Evolutionary conservation across 2,113 vertebrate species (phyloP).

Genomic region (Coreoperca whiteheadi): DNA sequence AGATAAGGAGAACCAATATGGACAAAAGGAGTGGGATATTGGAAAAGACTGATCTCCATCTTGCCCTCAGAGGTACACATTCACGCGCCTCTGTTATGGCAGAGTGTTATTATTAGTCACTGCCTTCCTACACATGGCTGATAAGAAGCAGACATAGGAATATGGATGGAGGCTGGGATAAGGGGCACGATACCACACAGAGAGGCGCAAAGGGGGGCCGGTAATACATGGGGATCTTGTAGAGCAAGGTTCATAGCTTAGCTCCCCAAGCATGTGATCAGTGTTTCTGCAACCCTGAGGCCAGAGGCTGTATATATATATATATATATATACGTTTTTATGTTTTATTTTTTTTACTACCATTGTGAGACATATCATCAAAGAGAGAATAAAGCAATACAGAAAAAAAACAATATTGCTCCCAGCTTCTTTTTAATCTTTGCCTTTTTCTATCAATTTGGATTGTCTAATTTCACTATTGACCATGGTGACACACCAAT

Average conservation of each 20-base stretch:
- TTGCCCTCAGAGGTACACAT: slow-evolving; percentile 27
- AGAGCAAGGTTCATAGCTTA: slow-evolving; percentile 41
- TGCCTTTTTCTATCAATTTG: not conserved
- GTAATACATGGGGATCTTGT: not conserved
- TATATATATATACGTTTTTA: no score
- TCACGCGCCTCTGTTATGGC: slow-evolving; percentile 13
- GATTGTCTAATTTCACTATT: not conserved
- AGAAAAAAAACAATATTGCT: not conserved
- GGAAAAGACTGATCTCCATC: slow-evolving; percentile 35
- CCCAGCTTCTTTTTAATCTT: no score
- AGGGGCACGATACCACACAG: slow-evolving; percentile 12
- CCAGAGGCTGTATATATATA: no score
- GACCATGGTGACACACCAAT: not conserved
- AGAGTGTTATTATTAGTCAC: slow-evolving; percentile 39
- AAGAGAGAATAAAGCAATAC: not conserved
- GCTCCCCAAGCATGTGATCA: slow-evolving; percentile 29
- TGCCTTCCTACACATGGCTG: slow-evolving; percentile 28
- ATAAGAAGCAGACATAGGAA: slow-evolving; percentile 27
- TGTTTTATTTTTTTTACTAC: no score
- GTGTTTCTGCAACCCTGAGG: slow-evolving; percentile 17
- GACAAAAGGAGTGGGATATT: slow-evolving; percentile 54
- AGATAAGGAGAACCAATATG: slow-evolving; percentile 48
- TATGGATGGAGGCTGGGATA: not conserved
- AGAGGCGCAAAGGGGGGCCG: slow-evolving; percentile 9
- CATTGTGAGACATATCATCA: not conserved